Evolutionary conservation across 2,113 vertebrate genomes (phyloP), one percentile per base, ranked within the genome.

Genomic region (Pterocles orientalis): DNA sequence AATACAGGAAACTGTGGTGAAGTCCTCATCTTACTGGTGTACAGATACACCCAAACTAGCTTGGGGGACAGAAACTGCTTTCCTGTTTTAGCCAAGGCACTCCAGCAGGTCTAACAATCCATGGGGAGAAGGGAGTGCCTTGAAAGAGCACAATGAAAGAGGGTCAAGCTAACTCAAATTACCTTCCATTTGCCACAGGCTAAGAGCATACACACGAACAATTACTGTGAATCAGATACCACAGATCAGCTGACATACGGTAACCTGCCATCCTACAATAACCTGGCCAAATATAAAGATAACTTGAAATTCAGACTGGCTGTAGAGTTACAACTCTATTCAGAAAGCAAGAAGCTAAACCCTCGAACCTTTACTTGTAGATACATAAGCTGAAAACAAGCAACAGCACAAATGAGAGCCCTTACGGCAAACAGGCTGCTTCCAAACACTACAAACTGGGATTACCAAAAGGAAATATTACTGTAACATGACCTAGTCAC

Each of bases 141-240:
- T 92, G 51, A 87, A 86, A 94, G 56, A 75, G 61, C 6, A 3
- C 89, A 84, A 95, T 91, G 89, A 92, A 92, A 96, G 84, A 89
- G 86, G 93, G 95, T 95, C 95, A 96, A 69, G 86, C 84, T 91
- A 89, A 97, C 95, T 96, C 96, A 91, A 91, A 95, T 97, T 96
- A 96, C 95, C 93, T 91, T 94, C 61, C 91, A 92, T 94, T 97
- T 91, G 94, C 96, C 86, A 96, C 91, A 88, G 91, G 80, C 94
- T 94, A 94, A 94, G 80, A 88, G 77, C 93, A 69, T 36, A 95
- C 77, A 95, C 91, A 91, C 78, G 69, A 95, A 95, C 93, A 95
- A 96, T 95, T 84, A 92, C 91, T 23, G 65, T 91, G 93, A 95
- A 97, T 97, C 89, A 96, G 95, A 96, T 93, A 95, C 91, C 81